A percentile compares a stretch with the other conserved stretches of the same genome.
Conservation (phyloP, 2,888 invertebrate genomes). For the Athripsodes cinereus region DNA sequence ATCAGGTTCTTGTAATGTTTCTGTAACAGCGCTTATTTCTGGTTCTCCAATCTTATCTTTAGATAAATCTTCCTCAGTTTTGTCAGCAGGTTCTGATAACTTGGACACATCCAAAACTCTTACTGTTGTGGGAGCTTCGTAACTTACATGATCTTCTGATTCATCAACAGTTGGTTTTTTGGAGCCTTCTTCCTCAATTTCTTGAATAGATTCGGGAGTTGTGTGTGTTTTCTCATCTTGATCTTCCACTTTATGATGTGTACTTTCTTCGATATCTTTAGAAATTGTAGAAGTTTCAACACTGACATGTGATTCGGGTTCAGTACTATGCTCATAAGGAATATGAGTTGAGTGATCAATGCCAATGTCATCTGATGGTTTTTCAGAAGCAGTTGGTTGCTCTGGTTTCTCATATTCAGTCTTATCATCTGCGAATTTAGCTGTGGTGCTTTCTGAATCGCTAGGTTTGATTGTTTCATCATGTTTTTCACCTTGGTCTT, state of each 20-base stretch:
- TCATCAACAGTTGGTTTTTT: neutral
- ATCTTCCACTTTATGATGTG: too few relatives aligned
- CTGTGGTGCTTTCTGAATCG: neutral
- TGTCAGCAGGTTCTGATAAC: too few relatives aligned
- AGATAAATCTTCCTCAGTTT: too few relatives aligned
- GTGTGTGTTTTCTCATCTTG: neutral
- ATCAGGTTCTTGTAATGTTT: too few relatives aligned
- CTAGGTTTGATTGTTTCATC: too few relatives aligned
- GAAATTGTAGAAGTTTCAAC: neutral
- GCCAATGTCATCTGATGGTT: slow-evolving; percentile 16
- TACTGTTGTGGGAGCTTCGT: neutral
- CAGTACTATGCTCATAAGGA: too few relatives aligned
- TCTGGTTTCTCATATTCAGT: neutral
- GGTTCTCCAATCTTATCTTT: too few relatives aligned
- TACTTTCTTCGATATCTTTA: too few relatives aligned
- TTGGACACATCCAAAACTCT: neutral
- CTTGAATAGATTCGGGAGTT: neutral
- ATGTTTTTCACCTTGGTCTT: too few relatives aligned
- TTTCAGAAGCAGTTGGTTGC: neutral
- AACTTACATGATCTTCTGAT: neutral
- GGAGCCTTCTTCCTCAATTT: neutral
- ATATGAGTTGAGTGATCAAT: neutral
- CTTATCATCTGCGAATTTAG: neutral
- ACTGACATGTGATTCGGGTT: neutral
- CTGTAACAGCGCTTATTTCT: too few relatives aligned